Base-by-base conservation (phyloP, 2,113 vertebrate genomes). In the Pavo muticus region DNA sequence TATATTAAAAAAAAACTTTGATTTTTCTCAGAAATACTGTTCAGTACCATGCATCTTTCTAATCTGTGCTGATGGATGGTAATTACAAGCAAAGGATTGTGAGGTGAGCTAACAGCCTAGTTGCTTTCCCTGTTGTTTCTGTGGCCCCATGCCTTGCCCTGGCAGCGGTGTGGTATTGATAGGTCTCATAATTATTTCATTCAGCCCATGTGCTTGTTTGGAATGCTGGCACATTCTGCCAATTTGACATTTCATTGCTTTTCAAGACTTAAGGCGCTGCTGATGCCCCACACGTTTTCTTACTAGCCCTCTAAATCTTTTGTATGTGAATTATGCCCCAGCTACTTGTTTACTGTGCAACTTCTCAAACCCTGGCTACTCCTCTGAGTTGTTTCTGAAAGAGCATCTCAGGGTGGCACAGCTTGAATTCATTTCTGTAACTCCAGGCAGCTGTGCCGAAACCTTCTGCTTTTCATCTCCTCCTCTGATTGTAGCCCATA, bases 311-410 rank as follows among this genome's bases (percentile, higher is more conserved):
- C 23, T 24, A 72, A 79, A 73, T 11, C 7, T 82, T n/a, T 29
- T 76, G 48, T 27, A 30, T 89, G 59, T 0, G 1, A 39, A 13
- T 63, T 70, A 67, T 73, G n/a, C 19, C 14, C 12, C 44, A 82
- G 40, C 8, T 74, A 2, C 7, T 75, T 3, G 1, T 44, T 86
- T 69, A 15, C n/a, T 54, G 23, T 81, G 17, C 23, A 75, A 8
- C 18, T 61, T 65, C 52, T 82, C 30, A 32, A 0, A 0, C 15
- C 14, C 37, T 42, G 57, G 14, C 59, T 83, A 1, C 27, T 77
- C 10, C 59, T 45, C 16, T 29, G 44, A 70, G 39, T 57, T 82
- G 13, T 6, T 69, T 60, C 57, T 75, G 40, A 54, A 70, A 60
- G 61, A 72, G 29, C 10, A 30, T 8, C 78, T 87, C 1, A 0